Evolutionary conservation across 2,888 invertebrate species (phyloP), one percentile per base, ranked within the genome.

Genomic region (Amblyjoppa fuscipennis): DNA sequence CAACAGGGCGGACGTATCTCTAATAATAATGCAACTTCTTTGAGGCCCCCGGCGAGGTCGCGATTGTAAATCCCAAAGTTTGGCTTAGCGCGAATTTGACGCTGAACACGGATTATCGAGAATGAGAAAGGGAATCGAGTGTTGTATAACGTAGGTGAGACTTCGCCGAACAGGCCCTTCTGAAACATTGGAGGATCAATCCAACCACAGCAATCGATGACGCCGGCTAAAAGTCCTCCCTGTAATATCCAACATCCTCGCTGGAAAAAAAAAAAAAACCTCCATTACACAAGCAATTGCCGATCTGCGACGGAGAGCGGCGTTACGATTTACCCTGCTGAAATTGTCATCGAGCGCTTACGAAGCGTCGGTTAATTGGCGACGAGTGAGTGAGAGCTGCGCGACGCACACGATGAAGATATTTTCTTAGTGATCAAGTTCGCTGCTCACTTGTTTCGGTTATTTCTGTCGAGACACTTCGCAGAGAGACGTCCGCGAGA

Each of bases 1-100:
- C 31, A 20, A 20, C 20, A 38, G 56, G 34, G 64, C 76, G 81
- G 75, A 87, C 88, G 85, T 87, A 89, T 88, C 88, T 88, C 84
- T 85, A 86, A 87, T 89, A 89, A 87, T 88, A 89, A 88, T 76
- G 87, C 77, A 87, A 89, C 85, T 89, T 90, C 88, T 89, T 90
- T 87, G 89, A 90, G 87, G 85, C 84, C 85, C 85, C 70, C 28
- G 38, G 45, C 34, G 87, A 86, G 89, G 90, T 89, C 90, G 87
- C 87, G 90, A 90, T 92, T 91, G 90, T 91, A 91, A 92, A 92
- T 92, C 90, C 89, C 87, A 41, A 88, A 91, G 89, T 92, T 92
- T 87, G 88, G 89, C 87, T 88, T 70, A 87, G 88, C 82, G 89
- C 89, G 91, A 91, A 91, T 90, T 90, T 89, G 85, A 90, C 91